phyloP scores from a whole-genome alignment of 2,113 vertebrate genomes.

The Melanotaenia duboulayi region DNA sequence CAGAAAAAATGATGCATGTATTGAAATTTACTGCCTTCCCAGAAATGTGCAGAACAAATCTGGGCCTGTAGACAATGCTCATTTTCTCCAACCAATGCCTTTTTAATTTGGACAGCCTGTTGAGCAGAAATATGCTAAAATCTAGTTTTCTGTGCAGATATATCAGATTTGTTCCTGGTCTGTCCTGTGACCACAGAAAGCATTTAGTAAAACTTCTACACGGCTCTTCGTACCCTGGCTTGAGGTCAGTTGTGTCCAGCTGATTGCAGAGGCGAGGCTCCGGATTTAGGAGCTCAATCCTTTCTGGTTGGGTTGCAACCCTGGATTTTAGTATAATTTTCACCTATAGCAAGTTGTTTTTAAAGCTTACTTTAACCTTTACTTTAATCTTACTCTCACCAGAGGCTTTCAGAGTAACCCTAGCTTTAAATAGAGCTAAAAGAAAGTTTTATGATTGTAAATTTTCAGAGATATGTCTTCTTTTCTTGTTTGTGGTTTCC shows the following conservation, averaged over 20 bases:
- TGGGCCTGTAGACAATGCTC: conserved; percentile 39
- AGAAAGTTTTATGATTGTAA: conserved; percentile 66
- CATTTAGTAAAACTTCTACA: conserved; percentile 44
- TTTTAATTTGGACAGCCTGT: conserved; percentile 65
- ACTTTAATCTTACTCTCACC: conserved; percentile 63
- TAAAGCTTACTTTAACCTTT: conserved; percentile 60
- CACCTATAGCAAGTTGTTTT: conserved; percentile 62
- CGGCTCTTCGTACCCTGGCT: conserved; percentile 41
- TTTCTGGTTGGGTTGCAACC: conserved; percentile 38
- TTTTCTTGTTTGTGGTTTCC: conserved; percentile 56
- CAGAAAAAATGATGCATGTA: conserved; percentile 67
- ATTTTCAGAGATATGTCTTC: conserved; percentile 42
- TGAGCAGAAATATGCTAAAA: conserved; percentile 61
- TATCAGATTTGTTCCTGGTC: conserved; percentile 38
- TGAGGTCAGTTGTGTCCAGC: conserved; percentile 60
- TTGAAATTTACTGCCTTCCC: conserved; percentile 75
- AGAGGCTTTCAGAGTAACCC: conserved; percentile 46
- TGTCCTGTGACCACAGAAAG: conserved; percentile 39
- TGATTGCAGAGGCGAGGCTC: conserved; percentile 57
- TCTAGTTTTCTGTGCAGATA: conserved; percentile 51
- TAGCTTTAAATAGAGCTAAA: conserved; percentile 57
- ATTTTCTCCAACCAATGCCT: conserved; percentile 55
- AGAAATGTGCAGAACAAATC: conserved; percentile 72
- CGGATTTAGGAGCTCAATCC: conserved; percentile 57
- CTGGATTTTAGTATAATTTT: conserved; percentile 66